Evolutionary conservation across 2,797 vertebrate genomes (phyloP), one percentile per base, ranked within the genome.

Genomic region (Oryzias dopingdopingensis): DNA sequence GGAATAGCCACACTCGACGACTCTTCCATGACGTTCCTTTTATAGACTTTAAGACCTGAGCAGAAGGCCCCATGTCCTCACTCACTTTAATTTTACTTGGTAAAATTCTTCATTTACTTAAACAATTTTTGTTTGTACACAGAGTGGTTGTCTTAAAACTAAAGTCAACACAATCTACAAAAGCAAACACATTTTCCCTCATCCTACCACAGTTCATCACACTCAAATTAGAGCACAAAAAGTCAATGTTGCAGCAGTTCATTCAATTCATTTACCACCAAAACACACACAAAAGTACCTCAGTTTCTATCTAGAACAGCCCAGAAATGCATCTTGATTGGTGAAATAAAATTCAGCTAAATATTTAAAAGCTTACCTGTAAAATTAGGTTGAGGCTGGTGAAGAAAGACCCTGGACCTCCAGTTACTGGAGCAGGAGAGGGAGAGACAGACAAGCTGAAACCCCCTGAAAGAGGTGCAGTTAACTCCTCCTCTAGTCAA

Each of bases 1-100:
- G 86, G 91, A 99, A 99, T 99, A 99, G 97, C 89, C 93, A 83
- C 83, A 48, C 72, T 83, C 84, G 80, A 84, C 48, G 43, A 70
- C 79, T 87, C 73, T 74, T 77, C 76, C 79, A 87, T 87, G 62
- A 79, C 85, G 90, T 93, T 92, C 94, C 94, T 95, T 97, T 95
- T 94, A 96, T 95, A 96, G 94, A 90, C 85, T 91, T 88, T 86
- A 83, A 88, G 84, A 82, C 59, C 70, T 56, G 63, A 86, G 82
- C 75, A 70, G 57, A 71, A 80, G 83, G 63, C 72, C 67, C 67
- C 74, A 62, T 83, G 78, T 78, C 74, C 70, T 72, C 76, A 59
- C 45, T 42, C 57, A 61, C 48, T 67, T 59, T 54, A 52, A 67
- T 42, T 67, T 74, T 17, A 77, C 60, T 44, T 22, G 18, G 0